Conservation (phyloP, 1,140 invertebrate genomes). For the Maconellicoccus hirsutus region DNA sequence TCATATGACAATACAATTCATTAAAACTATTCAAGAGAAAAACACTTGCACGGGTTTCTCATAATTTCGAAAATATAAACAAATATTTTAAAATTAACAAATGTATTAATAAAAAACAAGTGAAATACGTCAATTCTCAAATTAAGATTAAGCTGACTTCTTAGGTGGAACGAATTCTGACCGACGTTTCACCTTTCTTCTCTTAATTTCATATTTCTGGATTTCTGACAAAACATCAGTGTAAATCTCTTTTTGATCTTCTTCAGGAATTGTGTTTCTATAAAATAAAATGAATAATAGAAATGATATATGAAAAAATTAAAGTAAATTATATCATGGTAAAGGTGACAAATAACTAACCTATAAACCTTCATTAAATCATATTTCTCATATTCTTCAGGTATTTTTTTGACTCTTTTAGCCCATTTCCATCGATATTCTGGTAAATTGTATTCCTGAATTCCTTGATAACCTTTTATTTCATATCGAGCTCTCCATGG, state of each 20-base stretch:
- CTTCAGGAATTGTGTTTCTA: conserved; percentile 66
- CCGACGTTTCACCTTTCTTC: conserved; percentile 54
- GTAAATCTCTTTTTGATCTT: conserved; percentile 76
- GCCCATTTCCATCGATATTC: conserved; percentile 23
- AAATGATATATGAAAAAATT: background rate
- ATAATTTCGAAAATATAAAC: too few relatives aligned
- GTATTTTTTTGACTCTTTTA: conserved; percentile 30
- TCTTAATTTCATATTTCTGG: conserved; percentile 51
- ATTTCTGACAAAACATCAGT: conserved; percentile 65
- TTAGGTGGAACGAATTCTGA: conserved; percentile 49
- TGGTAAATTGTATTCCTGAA: conserved; percentile 44
- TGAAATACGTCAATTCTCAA: too few relatives aligned
- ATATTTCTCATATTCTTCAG: conserved; percentile 75
- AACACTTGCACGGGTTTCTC: too few relatives aligned
- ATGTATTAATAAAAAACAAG: too few relatives aligned
- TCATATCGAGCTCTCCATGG: conserved; percentile 85
- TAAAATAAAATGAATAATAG: conserved; percentile 28
- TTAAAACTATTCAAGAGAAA: too few relatives aligned
- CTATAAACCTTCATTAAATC: conserved; percentile 91
- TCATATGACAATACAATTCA: too few relatives aligned
- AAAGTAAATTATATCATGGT: background rate
- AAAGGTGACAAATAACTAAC: conserved; percentile 36
- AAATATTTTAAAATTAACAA: too few relatives aligned
- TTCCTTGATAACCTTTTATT: conserved; percentile 60
- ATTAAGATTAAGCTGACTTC: conserved; percentile 40